phyloP scores from a whole-genome alignment of 2,797 vertebrate genomes.

The Squalus acanthias region DNA sequence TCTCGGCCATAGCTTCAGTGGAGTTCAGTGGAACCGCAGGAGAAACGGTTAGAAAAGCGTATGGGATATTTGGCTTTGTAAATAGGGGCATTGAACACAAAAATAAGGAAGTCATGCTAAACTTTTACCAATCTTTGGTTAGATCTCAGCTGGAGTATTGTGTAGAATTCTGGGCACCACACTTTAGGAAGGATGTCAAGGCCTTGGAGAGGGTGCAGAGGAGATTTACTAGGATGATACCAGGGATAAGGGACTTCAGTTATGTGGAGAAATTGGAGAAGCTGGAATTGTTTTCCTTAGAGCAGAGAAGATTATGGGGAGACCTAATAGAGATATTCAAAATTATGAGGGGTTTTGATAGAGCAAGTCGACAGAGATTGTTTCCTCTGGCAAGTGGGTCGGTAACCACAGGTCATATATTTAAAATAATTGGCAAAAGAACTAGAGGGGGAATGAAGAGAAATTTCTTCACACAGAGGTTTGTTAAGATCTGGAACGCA shows the following conservation, averaged over 20 bases:
- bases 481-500: not conserved
- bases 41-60: not conserved
- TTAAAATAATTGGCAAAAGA: not conserved
- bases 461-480: not conserved
- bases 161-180: not conserved
- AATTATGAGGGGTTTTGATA: not conserved
- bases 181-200: not conserved
- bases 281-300: not conserved
- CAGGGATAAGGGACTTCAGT: not conserved
- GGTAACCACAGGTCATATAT: not conserved
- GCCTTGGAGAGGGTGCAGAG: not conserved
- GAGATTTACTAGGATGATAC: not conserved
- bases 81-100: too few species aligned
- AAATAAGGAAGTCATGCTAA: not conserved
- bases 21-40: not conserved
- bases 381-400: not conserved
- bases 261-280: not conserved
- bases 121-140: not conserved
- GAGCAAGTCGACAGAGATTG: not conserved
- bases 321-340: not conserved
- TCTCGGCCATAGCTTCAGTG: not conserved
- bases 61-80: too few species aligned
- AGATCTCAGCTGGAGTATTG: not conserved
- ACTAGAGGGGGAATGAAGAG: not conserved
- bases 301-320: not conserved